Conservation (phyloP, 2,888 invertebrate species). For the Lycophotia porphyrea region DNA sequence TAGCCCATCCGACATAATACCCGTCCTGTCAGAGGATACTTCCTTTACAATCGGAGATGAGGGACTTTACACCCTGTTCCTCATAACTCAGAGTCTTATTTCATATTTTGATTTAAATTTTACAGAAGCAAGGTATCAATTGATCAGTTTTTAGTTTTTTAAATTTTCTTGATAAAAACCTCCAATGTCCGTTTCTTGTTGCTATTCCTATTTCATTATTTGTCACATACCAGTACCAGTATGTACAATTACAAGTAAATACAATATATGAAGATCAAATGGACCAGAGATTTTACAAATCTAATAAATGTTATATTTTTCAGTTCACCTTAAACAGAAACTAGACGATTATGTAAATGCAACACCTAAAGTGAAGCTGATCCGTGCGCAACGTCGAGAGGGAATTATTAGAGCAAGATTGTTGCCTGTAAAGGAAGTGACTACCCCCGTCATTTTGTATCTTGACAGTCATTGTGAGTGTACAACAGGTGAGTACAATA, state of each 20-base stretch:
- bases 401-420: slow-evolving; percentile 98
- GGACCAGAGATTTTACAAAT: neutral
- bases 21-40: neutral
- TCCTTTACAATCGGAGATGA: neutral
- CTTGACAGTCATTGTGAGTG: slow-evolving; percentile 99
- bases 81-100: too few relatives aligned
- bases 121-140: neutral
- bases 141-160: neutral
- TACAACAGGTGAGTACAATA: slow-evolving; percentile 91
- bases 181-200: neutral
- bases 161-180: neutral
- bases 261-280: too few relatives aligned
- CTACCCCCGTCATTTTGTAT: slow-evolving; percentile 96
- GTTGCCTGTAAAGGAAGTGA: slow-evolving; percentile 94
- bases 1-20: neutral
- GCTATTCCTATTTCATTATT: neutral
- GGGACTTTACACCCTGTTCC: neutral
- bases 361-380: slow-evolving; percentile 96
- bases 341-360: slow-evolving; percentile 95
- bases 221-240: neutral
- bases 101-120: neutral
- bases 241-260: too few relatives aligned
- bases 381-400: slow-evolving; percentile 95
- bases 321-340: slow-evolving; percentile 95
- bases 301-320: slow-evolving; percentile 58